These are phyloP conservation scores for Sesamia nonagrioides DNA, from an alignment of 1,140 invertebrate genomes.

Conservation along the genomic window DNA sequence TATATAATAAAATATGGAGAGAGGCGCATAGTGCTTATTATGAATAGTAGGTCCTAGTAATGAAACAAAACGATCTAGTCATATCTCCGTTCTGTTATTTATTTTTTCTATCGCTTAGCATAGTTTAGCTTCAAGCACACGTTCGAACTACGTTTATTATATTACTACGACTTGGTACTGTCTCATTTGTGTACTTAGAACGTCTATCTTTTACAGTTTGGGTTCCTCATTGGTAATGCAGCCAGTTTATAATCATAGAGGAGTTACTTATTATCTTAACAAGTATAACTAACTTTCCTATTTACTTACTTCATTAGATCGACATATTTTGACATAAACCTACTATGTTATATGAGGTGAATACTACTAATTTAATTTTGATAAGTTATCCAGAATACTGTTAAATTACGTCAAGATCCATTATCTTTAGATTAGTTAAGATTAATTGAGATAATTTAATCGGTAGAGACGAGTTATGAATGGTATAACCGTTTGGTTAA, in stretches of 20 bases:
- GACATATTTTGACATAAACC: conserved; percentile 47
- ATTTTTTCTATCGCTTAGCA: conserved; percentile 85
- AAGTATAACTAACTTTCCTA: conserved; percentile 46
- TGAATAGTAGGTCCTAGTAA: conserved; percentile 83
- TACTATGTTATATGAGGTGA: conserved; percentile 48
- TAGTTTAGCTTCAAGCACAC: conserved; percentile 87
- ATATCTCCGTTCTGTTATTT: conserved; percentile 85
- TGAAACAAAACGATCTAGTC: conserved; percentile 85
- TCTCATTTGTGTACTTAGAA: conserved; percentile 32
- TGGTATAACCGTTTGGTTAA: conserved; percentile 77
- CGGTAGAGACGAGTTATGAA: conserved; percentile 66
- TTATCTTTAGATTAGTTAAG: conserved; percentile 59
- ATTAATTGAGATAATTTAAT: conserved; percentile 68
- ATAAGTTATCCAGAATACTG: conserved; percentile 71
- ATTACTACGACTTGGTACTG: conserved; percentile 11
- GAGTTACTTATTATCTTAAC: conserved; percentile 22
- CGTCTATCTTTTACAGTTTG: conserved; percentile 41
- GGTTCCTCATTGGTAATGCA: conserved; percentile 49
- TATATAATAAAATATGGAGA: conserved; percentile 85
- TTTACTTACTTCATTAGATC: conserved; percentile 50
- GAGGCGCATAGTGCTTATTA: conserved; percentile 86
- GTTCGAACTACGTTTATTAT: conserved; percentile 55
- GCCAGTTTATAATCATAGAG: conserved; percentile 27
- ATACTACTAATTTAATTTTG: conserved; percentile 56
- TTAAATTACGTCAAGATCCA: conserved; percentile 51